Base-by-base conservation (phyloP, 2,113 vertebrate species). In the Esox niger region DNA sequence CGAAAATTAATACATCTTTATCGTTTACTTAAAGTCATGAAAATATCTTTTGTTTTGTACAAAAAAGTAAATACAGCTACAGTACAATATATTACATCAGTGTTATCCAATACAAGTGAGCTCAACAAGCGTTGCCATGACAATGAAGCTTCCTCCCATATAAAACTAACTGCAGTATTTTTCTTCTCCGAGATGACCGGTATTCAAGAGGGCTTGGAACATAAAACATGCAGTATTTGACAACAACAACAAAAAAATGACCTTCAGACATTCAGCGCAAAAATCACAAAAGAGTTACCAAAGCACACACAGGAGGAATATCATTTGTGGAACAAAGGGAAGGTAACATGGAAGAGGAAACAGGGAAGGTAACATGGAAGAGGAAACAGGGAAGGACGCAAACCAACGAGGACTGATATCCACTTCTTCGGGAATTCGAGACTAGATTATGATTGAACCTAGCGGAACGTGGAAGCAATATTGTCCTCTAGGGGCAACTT, bases 31-130 rank as follows among this genome's bases (percentile, higher is more conserved):
- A 43, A 25, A 91, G 65, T 95, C 95, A 94, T 95, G 95, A 97
- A 98, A 98, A 97, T 96, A 97, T 95, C 93, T 91, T 62, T 86
- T 17, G 93, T 95, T 96, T 95, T 93, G 94, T 96, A 98, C 94
- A 97, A 96, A 96, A n/a, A 89, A 87, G 95, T 95, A 96, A 94
- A 95, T 95, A 95, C 93, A 95, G 91, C 93, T 93, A 91, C 83
- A 92, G 86, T 93, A 91, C 83, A 92, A 87, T 87, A 92, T 86
- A 77, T 77, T 87, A 93, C 91, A 93, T 91, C 90, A 92, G 90
- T 86, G 81, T 79, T 89, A 88, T 66, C 60, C 67, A 35, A 25
- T 77, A 82, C 85, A 91, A 89, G 80, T 90, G 91, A 90, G 84
- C 85, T 89, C 89, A 70, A 49, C 89, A 70, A 46, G 86, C 92